Base-by-base conservation (phyloP, 2,888 invertebrate genomes). In the Nesidiocoris tenuis region DNA sequence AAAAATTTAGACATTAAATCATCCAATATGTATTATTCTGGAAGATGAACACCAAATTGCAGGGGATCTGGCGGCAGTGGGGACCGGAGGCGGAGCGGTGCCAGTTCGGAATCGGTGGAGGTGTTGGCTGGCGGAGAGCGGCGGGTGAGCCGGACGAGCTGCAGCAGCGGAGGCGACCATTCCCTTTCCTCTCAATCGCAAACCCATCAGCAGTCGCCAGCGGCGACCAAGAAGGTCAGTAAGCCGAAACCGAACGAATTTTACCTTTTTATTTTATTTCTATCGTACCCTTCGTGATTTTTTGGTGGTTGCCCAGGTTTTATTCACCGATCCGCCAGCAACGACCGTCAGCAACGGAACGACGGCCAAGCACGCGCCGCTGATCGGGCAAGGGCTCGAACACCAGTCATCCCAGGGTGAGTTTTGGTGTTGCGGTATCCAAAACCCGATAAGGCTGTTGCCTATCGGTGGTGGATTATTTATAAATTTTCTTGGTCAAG, bases 91-190 rank as follows among this genome's bases (percentile, higher is more conserved):
- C 61, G 39, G 72, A 72, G 72, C 57, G 72, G 21, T 17, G 72
- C 72, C 39, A 72, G 72, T 16, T 61, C 61, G 72, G 72, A 72
- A 1, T 64, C 1, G 16, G 1, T 22, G 24, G 24, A 23, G 22
- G 21, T 1, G 12, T 17, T 25, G 1, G 9, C 56, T 57, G 70
- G 70, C 39, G 72, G 63, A 17, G 72, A 72, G 72, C 61, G 72
- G 18, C 61, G 72, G 63, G 72, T 72, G 72, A 72, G 72, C 72
- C 72, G 72, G 21, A 61, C 21, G 72, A 72, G 72, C 39, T 55
- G 56, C 19, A 19, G 72, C 19, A 59, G 19, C n/a, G n/a, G 7
- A 59, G 59, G 59, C 59, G 59, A 59, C 59, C 59, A 59, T 19
- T 59, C 19, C 19, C 59, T 59, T n/a, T 39, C 39, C 3, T 39